Evolutionary conservation across 2,888 invertebrate genomes (phyloP).

Genomic region (Sepiola atlantica): DNA sequence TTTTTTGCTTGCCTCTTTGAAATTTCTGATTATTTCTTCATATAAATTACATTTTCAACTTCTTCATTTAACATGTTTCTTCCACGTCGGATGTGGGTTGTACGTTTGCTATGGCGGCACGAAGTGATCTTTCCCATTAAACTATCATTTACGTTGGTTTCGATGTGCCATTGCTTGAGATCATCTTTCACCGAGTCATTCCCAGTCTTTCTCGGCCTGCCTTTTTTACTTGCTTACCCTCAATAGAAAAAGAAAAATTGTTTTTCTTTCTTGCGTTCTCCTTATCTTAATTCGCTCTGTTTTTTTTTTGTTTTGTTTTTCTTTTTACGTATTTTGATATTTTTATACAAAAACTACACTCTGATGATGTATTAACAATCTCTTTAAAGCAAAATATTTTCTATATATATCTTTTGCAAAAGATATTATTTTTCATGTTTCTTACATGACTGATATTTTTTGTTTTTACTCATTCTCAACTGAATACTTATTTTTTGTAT

Average conservation of each 20-base stretch:
- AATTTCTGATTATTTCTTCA: background rate
- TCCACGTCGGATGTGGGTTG: background rate
- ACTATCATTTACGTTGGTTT: too few relatives aligned
- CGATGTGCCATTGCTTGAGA: too few relatives aligned
- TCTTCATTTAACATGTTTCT: too few relatives aligned
- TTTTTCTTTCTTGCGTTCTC: background rate
- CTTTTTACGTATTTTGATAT: too few relatives aligned
- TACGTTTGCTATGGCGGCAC: too few relatives aligned
- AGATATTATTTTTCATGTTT: background rate
- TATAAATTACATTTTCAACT: background rate
- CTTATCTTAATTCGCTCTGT: background rate
- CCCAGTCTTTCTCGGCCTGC: too few relatives aligned
- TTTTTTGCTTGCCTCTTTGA: background rate
- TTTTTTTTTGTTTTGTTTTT: background rate
- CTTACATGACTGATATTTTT: background rate
- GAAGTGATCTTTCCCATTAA: too few relatives aligned
- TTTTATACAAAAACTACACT: background rate
- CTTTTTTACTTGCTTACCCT: too few relatives aligned
- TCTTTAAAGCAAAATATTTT: background rate
- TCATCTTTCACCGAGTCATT: too few relatives aligned
- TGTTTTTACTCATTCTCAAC: too few relatives aligned
- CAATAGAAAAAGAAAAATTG: background rate
- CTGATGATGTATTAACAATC: background rate
- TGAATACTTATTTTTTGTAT: too few relatives aligned
- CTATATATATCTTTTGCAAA: background rate